These are phyloP conservation scores for Caenorhabditis wallacei DNA, from an alignment of 2,888 invertebrate genomes.

Conservation along the genomic window DNA sequence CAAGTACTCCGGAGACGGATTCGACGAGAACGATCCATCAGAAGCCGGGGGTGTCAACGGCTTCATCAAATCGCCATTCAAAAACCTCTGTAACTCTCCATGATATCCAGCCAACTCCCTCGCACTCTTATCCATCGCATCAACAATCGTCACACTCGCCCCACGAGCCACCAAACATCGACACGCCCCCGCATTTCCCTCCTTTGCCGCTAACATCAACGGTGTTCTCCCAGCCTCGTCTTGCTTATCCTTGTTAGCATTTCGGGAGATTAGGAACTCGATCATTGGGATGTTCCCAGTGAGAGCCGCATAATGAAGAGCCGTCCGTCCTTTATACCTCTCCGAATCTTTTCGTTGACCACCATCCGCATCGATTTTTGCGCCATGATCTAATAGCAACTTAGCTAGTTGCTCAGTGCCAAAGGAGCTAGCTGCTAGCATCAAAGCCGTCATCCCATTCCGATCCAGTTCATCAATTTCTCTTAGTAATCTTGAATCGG, in stretches of 20 bases:
- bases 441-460: constrained; percentile 46
- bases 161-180: constrained; percentile 15
- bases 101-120: not conserved
- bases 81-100: constrained; percentile 1
- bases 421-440: constrained; percentile 12
- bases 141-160: constrained; percentile 28
- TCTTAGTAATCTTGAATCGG: constrained; percentile 41
- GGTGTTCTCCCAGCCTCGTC: constrained; percentile 46
- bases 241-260: constrained; percentile 49
- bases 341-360: constrained; percentile 22
- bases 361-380: constrained; percentile 49
- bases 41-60: constrained; percentile 59
- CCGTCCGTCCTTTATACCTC: constrained; percentile 37
- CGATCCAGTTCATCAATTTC: constrained; percentile 50
- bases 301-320: constrained; percentile 49
- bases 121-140: constrained; percentile 33
- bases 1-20: constrained; percentile 35
- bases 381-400: constrained; percentile 28
- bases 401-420: constrained; percentile 23
- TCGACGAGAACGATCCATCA: constrained; percentile 56
- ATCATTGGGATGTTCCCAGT: constrained; percentile 19
- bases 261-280: not conserved
- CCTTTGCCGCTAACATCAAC: constrained; percentile 49
- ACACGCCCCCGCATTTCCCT: constrained; percentile 18
- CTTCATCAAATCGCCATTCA: not conserved